Base-by-base conservation (phyloP, 2,888 invertebrate species). In the Meganola albula region DNA sequence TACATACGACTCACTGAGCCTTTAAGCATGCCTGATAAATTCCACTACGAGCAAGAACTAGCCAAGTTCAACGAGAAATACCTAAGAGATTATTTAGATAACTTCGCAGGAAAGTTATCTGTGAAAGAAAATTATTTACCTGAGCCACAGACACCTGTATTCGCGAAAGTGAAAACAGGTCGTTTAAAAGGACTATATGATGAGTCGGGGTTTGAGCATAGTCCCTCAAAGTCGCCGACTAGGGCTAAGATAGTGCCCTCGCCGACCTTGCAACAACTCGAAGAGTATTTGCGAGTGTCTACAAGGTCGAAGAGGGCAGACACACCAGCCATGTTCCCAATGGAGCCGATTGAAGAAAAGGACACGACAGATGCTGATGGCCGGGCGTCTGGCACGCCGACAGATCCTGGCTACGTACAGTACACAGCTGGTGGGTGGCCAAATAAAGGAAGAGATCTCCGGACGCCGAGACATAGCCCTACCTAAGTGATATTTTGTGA, bases 371-470 rank as follows among this genome's bases (percentile, higher is more conserved):
- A 77, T 14, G 54, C 61, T 3, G 78, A 77, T 2, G 85, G 80
- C 0, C 65, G 87, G 27, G 87, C 88, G 1, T 88, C 89, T 0
- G 90, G 90, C n/a, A 88, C 90, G 0, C 91, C 92, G 0, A 90
- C 89, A 0, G 92, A 92, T 65, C 92, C 92, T 0, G 92, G 92
- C 2, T 93, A 89, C 53, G 92, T 93, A 1, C 90, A 91, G 55
- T 92, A 92, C 58, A 89, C 91, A 0, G 92, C 91, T 1, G 90
- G 88, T 41, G 88, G 90, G 49, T 92, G 92, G 92, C 88, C 89
- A 0, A 85, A 87, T 24, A 83, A 79, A 28, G 54, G 46, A 13
- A 37, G 83, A 12, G 87, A 83, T 53, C 60, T 86, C 4, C 87
- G 89, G 48, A 90, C 91, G 1, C 90, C 91, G 1, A 62, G 87